Base-by-base conservation (phyloP, 2,888 invertebrate genomes). In the Cheiracanthium punctorium region DNA sequence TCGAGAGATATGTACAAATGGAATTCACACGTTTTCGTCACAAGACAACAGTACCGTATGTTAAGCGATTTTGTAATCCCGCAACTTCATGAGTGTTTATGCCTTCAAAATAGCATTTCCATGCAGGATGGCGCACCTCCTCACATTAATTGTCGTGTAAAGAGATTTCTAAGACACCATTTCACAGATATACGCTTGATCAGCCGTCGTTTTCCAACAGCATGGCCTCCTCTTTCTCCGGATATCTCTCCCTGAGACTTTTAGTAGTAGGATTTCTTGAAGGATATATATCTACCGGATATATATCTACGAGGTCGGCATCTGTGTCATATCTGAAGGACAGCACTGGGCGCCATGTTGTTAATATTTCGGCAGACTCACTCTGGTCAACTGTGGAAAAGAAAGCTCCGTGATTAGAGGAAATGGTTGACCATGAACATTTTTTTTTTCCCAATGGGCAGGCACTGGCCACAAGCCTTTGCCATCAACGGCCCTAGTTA, bases 11-110 rank as follows among this genome's bases (percentile, higher is more conserved):
- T 32, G 1, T 32, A 1, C 58, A 52, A 73, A 52, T 32, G 24
- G 8, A 58, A 73, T 73, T 17, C 33, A 73, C 10, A 73, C 32
- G 1, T 52, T 17, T 48, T 17, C 43, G 43, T 48, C 17, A 48
- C 43, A 48, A 17, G 10, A 17, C 7, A 48, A 48, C 43, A 17
- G 43, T 48, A 48, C 43, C 29, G 20, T 71, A 28, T 71, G 71
- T 28, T 71, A 28, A 72, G 72, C 30, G n/a, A 72, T 72, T 48
- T 72, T 72, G 52, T 72, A 52, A 72, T 72, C 72, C 72, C 30
- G 48, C 17, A 48, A 48, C 17, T 48, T 72, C 48, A 72, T 41
- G 41, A 71, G 1, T 10, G 41, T 41, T 24, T 24, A 43, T 64
- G 37, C 74, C 17, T 74, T 74, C 14, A 64, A 64, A 17, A 64